phyloP scores from a whole-genome alignment of 2,113 vertebrate genomes.

The Lethenteron camtschaticum region DNA sequence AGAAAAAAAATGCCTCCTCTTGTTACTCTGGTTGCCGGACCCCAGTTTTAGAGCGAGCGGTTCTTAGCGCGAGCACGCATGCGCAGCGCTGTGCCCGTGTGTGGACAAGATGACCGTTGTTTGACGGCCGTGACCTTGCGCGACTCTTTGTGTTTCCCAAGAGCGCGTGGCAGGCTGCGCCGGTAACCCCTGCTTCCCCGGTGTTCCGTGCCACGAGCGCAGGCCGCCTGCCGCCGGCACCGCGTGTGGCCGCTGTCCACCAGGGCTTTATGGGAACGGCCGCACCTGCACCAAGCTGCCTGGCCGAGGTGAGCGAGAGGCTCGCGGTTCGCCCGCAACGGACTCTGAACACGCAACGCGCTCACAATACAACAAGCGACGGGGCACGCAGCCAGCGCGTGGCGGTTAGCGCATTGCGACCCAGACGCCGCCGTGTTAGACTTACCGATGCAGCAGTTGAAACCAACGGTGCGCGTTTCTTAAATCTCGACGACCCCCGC shows the following conservation, averaged over 20 bases:
- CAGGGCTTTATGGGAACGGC: slow-evolving; percentile 25
- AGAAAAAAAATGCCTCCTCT: too few species aligned
- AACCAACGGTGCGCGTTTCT: background rate
- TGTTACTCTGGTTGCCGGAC: too few species aligned
- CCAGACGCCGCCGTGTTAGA: background rate
- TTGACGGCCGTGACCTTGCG: too few species aligned
- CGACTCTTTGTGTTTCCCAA: too few species aligned
- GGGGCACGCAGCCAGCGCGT: background rate
- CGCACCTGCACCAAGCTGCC: slow-evolving; percentile 16
- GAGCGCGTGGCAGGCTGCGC: slow-evolving; percentile 14
- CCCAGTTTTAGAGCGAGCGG: too few species aligned
- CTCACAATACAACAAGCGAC: too few species aligned
- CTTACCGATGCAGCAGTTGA: background rate
- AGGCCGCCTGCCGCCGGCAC: slow-evolving; percentile 19
- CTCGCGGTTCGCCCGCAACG: background rate
- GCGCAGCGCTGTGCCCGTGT: too few species aligned
- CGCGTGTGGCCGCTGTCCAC: slow-evolving; percentile 28
- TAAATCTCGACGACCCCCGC: too few species aligned
- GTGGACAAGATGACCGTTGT: too few species aligned
- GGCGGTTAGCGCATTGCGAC: background rate
- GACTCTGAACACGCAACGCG: background rate
- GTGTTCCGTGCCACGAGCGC: slow-evolving; percentile 29
- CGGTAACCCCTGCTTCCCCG: slow-evolving; percentile 21
- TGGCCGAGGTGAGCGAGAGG: slow-evolving; percentile 13
- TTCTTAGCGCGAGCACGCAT: too few species aligned